Evolutionary conservation across 2,797 vertebrate species (phyloP).

Genomic region (Acanthornis magna): DNA sequence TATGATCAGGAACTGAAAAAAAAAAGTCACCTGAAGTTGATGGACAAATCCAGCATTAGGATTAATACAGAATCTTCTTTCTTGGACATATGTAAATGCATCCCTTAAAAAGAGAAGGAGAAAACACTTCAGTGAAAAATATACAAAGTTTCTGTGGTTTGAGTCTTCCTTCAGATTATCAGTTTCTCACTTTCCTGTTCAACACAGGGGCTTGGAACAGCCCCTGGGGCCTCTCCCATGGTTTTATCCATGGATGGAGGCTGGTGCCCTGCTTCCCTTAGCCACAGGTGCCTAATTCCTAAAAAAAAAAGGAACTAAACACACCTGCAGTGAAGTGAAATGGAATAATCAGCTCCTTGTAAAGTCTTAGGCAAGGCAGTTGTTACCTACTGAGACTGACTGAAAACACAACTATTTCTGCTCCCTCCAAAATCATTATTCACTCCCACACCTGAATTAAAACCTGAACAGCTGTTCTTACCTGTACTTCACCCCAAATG

Average conservation of each 20-base stretch:
- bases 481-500: conserved; percentile 99
- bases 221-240: not conserved
- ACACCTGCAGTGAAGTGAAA: not conserved
- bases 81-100: conserved; percentile 97
- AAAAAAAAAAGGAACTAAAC: not conserved
- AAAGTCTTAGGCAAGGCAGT: not conserved
- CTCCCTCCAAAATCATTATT: not conserved
- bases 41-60: conserved; percentile 98
- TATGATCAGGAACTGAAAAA: not conserved
- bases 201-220: not conserved
- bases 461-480: conserved; percentile 49
- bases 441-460: not conserved
- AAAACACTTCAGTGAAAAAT: not conserved
- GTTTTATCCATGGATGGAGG: not conserved
- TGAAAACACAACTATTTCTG: not conserved
- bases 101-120: conserved; percentile 76
- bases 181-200: not conserved
- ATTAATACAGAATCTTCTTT: conserved; percentile 99
- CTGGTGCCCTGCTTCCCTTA: not conserved
- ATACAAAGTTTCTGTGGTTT: not conserved
- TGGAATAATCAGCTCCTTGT: not conserved
- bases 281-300: not conserved
- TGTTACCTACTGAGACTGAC: not conserved
- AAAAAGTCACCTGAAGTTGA: conserved; percentile 89
- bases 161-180: not conserved